These are phyloP conservation scores for Andrena minutula DNA, from an alignment of 2,888 invertebrate species.

Conservation along the genomic window DNA sequence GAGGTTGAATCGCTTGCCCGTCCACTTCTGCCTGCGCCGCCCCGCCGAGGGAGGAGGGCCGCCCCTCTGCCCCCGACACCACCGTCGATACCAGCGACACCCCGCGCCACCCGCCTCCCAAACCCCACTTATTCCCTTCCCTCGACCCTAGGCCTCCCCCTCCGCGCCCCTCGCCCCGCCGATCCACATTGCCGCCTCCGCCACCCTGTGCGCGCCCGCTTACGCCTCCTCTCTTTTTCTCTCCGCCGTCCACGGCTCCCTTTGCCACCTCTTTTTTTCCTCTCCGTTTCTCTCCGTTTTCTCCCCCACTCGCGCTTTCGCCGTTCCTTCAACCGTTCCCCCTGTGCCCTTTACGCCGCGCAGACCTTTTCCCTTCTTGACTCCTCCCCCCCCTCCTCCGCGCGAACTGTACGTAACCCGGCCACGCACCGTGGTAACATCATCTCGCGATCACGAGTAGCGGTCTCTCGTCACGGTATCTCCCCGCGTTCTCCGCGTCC, in stretches of 20 bases:
- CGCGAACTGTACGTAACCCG: slow-evolving; percentile 1
- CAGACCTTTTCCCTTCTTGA: background rate
- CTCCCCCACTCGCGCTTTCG: slow-evolving; percentile 16
- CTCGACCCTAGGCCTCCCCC: slow-evolving; percentile 39
- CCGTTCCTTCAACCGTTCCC: background rate
- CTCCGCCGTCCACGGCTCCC: background rate
- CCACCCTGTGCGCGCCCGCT: slow-evolving; percentile 52
- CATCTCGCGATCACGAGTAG: slow-evolving; percentile 10
- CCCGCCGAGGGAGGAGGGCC: slow-evolving; percentile 59
- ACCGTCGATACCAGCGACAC: slow-evolving; percentile 50
- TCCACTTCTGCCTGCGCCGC: slow-evolving; percentile 79
- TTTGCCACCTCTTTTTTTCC: slow-evolving; percentile 11
- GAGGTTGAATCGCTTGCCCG: slow-evolving; percentile 84
- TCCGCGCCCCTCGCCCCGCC: slow-evolving; percentile 60
- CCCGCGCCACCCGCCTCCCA: slow-evolving; percentile 52
- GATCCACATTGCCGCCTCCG: slow-evolving; percentile 72
- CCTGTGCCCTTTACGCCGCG: slow-evolving; percentile 8
- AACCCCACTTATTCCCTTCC: slow-evolving; percentile 57
- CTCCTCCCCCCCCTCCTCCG: background rate
- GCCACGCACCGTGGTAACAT: slow-evolving; percentile 20
- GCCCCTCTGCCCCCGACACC: slow-evolving; percentile 53
- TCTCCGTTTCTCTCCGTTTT: slow-evolving; percentile 31
- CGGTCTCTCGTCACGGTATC: background rate
- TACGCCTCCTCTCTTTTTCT: slow-evolving; percentile 47
- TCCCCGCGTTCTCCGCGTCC: too few relatives aligned